phyloP scores from a whole-genome alignment of 1,140 invertebrate species.

The Nilaparvata lugens region DNA sequence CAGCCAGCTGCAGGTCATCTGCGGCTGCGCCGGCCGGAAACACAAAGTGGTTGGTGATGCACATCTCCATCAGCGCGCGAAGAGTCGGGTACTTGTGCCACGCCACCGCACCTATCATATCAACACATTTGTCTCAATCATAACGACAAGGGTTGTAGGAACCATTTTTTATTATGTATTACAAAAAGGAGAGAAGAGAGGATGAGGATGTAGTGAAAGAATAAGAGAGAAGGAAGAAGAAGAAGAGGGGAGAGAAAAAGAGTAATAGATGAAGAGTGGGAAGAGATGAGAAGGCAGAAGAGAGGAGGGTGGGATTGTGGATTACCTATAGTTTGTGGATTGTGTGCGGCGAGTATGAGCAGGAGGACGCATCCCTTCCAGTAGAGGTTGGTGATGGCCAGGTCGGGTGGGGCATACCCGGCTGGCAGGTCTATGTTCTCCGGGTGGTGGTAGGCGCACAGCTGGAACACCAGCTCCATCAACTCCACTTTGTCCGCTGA shows the following conservation, averaged over 20 bases:
- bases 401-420: constrained; percentile 74
- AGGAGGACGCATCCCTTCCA: constrained; percentile 93
- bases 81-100: constrained; percentile 92
- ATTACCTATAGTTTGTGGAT: constrained; percentile 72
- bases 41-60: constrained; percentile 81
- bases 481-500: constrained; percentile 75
- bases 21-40: constrained; percentile 66
- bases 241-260: no score
- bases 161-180: no score
- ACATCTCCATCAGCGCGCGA: constrained; percentile 90
- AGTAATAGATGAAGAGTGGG: no score
- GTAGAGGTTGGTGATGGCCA: constrained; percentile 85
- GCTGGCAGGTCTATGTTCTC: constrained; percentile 82
- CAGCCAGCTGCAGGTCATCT: constrained; percentile 57
- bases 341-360: constrained; percentile 78
- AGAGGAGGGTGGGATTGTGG: no score
- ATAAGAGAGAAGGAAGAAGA: no score
- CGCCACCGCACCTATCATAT: constrained; percentile 73
- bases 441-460: constrained; percentile 85
- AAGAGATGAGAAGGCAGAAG: no score
- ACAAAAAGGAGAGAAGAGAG: no score
- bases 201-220: no score
- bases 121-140: no score
- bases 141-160: constrained; percentile 77
- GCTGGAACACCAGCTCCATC: constrained; percentile 80